Percentiles rank a stretch among this genome's conserved stretches.
Evolutionary conservation across 2,888 invertebrate species (phyloP).

Genomic region (Sesamia inferens): DNA sequence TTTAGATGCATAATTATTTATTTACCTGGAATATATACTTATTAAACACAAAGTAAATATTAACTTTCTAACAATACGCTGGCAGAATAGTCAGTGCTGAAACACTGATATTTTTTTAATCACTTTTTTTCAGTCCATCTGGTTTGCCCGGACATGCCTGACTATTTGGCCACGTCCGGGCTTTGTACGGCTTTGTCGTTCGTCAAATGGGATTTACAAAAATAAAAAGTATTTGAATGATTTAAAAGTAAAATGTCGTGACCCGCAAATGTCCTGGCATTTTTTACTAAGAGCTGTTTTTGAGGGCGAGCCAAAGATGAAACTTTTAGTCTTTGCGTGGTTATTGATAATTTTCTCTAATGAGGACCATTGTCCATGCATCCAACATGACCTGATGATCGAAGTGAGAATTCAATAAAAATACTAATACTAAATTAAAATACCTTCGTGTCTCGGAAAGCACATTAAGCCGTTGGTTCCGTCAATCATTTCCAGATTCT

Average conservation of each 20-base stretch:
- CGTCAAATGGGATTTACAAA: too few relatives aligned
- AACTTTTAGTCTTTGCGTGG: not conserved
- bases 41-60: not conserved
- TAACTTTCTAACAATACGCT: not conserved
- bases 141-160: too few relatives aligned
- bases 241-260: not conserved
- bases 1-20: conserved; percentile 8
- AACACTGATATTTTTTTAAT: not conserved
- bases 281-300: not conserved
- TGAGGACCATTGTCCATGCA: not conserved
- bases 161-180: not conserved
- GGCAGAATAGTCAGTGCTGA: not conserved
- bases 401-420: not conserved
- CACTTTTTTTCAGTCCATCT: not conserved
- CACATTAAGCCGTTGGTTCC: too few relatives aligned
- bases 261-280: not conserved
- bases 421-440: too few relatives aligned
- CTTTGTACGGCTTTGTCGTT: not conserved
- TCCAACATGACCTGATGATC: not conserved
- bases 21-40: conserved; percentile 1
- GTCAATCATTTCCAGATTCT: too few relatives aligned
- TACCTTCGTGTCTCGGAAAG: too few relatives aligned
- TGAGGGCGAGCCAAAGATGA: too few relatives aligned
- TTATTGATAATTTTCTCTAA: not conserved
- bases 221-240: not conserved